phyloP scores from a whole-genome alignment of 1,140 invertebrate genomes.

The Atta texana region DNA sequence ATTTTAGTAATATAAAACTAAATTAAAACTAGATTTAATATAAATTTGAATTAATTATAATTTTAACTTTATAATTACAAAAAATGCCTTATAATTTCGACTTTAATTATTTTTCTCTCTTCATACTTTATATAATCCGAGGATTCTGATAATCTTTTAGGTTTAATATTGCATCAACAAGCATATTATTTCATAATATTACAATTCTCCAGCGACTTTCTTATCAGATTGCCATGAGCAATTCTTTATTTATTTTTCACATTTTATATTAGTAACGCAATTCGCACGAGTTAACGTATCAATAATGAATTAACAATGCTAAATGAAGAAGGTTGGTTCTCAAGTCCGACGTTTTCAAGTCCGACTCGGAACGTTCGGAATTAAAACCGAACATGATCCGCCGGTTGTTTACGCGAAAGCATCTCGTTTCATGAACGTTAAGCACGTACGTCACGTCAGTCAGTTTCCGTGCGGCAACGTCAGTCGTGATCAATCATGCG shows the following conservation, averaged over 20 bases:
- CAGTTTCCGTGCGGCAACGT: constrained; percentile 52
- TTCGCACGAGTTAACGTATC: not conserved
- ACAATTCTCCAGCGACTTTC: not conserved
- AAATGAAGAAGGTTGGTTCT: not conserved
- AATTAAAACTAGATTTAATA: too few relatives aligned
- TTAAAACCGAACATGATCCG: constrained; percentile 45
- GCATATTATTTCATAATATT: not conserved
- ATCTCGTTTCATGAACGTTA: constrained; percentile 34
- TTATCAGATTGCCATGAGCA: not conserved
- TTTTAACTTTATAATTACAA: not conserved
- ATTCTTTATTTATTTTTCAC: not conserved
- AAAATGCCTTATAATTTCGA: not conserved
- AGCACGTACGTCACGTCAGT: constrained; percentile 58
- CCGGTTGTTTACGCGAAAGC: constrained; percentile 8
- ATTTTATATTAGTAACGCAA: not conserved
- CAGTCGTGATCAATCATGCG: constrained; percentile 57
- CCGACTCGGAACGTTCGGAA: not conserved
- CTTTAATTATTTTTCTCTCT: not conserved
- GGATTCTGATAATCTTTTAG: not conserved
- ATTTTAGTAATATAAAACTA: too few relatives aligned
- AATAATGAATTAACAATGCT: not conserved
- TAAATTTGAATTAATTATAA: too few relatives aligned
- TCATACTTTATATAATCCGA: not conserved
- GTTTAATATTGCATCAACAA: not conserved
- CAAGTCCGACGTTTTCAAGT: not conserved